Base-by-base conservation (phyloP, 2,113 vertebrate species). In the Calidris pugnax region DNA sequence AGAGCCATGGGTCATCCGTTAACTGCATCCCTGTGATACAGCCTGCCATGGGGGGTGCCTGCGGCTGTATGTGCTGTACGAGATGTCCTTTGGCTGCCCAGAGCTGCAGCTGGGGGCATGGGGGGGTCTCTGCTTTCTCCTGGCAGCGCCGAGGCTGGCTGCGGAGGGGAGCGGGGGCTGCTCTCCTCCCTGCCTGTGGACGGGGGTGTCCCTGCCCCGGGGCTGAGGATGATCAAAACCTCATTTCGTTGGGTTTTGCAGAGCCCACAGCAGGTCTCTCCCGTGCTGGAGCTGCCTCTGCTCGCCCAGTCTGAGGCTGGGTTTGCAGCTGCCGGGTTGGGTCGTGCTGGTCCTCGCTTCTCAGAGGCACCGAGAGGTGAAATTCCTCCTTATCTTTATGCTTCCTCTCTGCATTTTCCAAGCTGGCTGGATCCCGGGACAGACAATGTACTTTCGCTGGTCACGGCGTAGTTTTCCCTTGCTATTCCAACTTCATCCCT, bases 231-330 rank as follows among this genome's bases (percentile, higher is more conserved):
- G 4, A 0, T 35, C 43, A 32, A 41, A 81, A 2, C 37, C 3
- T 0, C 12, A 2, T 21, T 39, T 51, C 3, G 1, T 48, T 55
- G 0, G 4, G 60, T 41, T 73, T 48, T 48, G 13, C 26, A 33
- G 11, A 33, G 56, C 20, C 43, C 12, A 4, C 14, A 67, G 19
- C 33, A 10, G 35, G 22, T 56, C 24, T 56, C 9, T 51, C 4
- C 14, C 4, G 6, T 28, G 43, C 63, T 7, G 10, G 55, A n/a
- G 71, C 35, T 62, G 27, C 3, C 43, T 27, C 30, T 23, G 4
- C 64, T 56, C 1, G 0, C 3, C 14, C 37, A 15, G 48, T 55
- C 57, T 16, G 68, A n/a, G 43, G 68, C 62, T 1, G 20, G 0
- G 1, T 56, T 43, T 76, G 50, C 55, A 62, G 87, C 13, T 0